Evolutionary conservation across 2,888 invertebrate genomes (phyloP).

Genomic region (Andrena fulva): DNA sequence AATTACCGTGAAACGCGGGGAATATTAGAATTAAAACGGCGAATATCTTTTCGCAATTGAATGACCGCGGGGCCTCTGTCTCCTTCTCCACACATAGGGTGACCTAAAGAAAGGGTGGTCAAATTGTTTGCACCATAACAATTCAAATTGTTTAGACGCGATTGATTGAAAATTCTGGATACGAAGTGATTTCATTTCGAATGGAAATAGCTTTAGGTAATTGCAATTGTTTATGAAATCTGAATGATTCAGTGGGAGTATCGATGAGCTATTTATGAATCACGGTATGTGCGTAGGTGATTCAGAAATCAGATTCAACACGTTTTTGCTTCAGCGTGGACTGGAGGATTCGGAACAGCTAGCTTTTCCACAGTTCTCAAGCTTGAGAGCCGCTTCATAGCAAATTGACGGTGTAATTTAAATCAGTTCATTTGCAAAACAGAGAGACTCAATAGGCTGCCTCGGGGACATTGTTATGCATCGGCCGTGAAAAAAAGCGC

Average conservation of each 20-base stretch:
- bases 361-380: not conserved
- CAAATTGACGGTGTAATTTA: not conserved
- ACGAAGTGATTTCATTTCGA: not conserved
- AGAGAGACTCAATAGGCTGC: not conserved
- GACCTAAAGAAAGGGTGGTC: no score
- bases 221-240: no score
- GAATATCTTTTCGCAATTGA: no score
- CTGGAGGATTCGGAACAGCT: not conserved
- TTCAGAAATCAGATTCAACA: not conserved
- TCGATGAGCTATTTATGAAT: not conserved
- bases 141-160: not conserved
- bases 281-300: not conserved
- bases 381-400: not conserved
- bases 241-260: no score
- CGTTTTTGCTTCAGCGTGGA: not conserved
- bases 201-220: no score
- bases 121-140: no score
- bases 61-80: no score
- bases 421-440: constrained; percentile 4
- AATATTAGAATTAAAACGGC: constrained; percentile 26
- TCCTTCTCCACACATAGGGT: no score
- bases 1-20: constrained; percentile 53
- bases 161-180: not conserved
- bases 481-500: not conserved
- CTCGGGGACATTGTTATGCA: not conserved